These are phyloP conservation scores for Lophotis ruficrista DNA, from an alignment of 2,113 vertebrate genomes.

Conservation along the genomic window DNA sequence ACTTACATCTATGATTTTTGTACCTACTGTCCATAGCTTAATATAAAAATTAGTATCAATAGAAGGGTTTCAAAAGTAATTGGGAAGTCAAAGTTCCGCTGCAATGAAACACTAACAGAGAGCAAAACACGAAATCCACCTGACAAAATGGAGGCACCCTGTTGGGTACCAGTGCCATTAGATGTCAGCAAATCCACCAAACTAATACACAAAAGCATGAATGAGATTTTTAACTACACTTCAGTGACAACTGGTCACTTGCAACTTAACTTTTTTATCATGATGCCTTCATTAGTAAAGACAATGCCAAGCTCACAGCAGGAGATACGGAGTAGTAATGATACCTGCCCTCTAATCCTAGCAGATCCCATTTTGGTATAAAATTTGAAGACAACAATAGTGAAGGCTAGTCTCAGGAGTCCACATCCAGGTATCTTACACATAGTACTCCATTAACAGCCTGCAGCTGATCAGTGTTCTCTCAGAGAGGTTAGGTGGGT, in stretches of 20 bases:
- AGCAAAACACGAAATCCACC: neutral
- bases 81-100: neutral
- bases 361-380: neutral
- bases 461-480: neutral
- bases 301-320: neutral
- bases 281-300: constrained; percentile 19
- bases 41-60: neutral
- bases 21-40: neutral
- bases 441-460: neutral
- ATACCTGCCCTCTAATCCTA: neutral
- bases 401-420: neutral
- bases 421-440: neutral
- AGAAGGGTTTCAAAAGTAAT: neutral
- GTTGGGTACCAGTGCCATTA: neutral
- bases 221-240: constrained; percentile 5
- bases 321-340: neutral
- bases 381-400: neutral
- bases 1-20: constrained; percentile 14
- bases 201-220: neutral
- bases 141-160: neutral
- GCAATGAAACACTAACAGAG: neutral
- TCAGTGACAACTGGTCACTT: constrained; percentile 28
- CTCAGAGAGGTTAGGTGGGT: neutral
- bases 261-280: constrained; percentile 7
- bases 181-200: constrained; percentile 11